Conservation (phyloP, 2,113 vertebrate species). For the Pelodiscus sinensis region DNA sequence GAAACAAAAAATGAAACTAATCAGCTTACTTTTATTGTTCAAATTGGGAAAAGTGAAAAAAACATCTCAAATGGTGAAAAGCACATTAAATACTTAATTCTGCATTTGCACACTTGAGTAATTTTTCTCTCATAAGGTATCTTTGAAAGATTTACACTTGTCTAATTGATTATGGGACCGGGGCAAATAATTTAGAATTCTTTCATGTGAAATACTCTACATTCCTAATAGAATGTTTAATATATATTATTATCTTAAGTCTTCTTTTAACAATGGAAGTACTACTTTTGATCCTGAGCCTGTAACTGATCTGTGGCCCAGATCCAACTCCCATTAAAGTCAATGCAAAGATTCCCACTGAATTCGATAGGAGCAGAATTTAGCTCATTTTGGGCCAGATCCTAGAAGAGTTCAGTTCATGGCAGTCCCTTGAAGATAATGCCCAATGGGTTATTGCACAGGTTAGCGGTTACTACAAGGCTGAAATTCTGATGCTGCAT, state of each 20-base stretch:
- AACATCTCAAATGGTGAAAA: neutral
- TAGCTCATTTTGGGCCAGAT: neutral
- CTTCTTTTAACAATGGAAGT: neutral
- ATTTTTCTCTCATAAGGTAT: neutral
- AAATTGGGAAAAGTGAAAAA: neutral
- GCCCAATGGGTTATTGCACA: neutral
- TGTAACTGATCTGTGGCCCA: neutral
- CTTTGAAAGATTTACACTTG: rapidly evolving
- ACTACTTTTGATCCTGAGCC: neutral
- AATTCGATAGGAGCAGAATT: neutral
- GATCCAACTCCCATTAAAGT: neutral
- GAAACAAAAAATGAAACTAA: neutral
- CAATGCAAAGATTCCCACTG: neutral
- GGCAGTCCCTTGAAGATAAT: neutral
- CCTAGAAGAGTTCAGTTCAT: neutral
- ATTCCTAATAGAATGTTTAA: neutral
- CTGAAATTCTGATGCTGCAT: neutral
- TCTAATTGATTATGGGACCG: neutral
- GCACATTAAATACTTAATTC: neutral
- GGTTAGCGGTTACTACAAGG: neutral
- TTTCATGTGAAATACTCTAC: neutral
- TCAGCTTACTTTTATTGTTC: neutral
- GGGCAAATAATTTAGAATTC: neutral
- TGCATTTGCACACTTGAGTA: neutral
- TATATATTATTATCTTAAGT: neutral